A percentile compares a stretch with the other conserved stretches of the same genome.
phyloP scores from a whole-genome alignment of 2,113 vertebrate genomes.

The Peucedramus taeniatus region DNA sequence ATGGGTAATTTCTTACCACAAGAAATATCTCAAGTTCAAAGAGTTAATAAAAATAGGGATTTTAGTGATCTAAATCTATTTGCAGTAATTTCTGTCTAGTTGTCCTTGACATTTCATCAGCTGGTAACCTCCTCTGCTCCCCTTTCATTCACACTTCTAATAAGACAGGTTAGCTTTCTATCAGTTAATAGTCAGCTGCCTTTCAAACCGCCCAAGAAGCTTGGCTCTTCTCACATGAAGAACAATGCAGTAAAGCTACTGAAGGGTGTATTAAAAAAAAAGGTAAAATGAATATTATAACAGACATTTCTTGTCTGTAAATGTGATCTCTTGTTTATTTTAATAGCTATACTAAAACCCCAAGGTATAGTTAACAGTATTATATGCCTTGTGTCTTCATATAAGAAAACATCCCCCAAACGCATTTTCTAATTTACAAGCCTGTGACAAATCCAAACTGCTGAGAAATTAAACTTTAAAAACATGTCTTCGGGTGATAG shows the following conservation, averaged over 20 bases:
- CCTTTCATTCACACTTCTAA: slow-evolving; percentile 44
- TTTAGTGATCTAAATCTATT: slow-evolving; percentile 49
- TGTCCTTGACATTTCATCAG: slow-evolving; percentile 52
- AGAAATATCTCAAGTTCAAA: slow-evolving; percentile 45
- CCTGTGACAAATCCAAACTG: slow-evolving; percentile 72
- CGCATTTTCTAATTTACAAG: slow-evolving; percentile 75
- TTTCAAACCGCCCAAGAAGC: neutral
- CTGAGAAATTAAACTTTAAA: slow-evolving; percentile 76
- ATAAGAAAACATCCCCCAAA: slow-evolving; percentile 69
- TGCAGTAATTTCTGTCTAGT: slow-evolving; percentile 55
- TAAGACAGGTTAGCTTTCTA: slow-evolving; percentile 52
- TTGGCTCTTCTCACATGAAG: slow-evolving; percentile 25
- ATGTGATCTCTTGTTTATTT: slow-evolving; percentile 70
- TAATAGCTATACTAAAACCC: slow-evolving; percentile 67
- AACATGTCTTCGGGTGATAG: slow-evolving; percentile 71
- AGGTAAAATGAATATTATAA: slow-evolving; percentile 52
- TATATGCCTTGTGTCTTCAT: slow-evolving; percentile 60
- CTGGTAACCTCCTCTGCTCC: slow-evolving; percentile 29
- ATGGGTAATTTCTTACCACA: slow-evolving; percentile 15
- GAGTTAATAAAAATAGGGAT: slow-evolving; percentile 56
- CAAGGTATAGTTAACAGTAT: slow-evolving; percentile 67
- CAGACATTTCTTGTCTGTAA: slow-evolving; percentile 63
- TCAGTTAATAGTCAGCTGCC: slow-evolving; percentile 25
- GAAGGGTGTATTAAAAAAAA: neutral
- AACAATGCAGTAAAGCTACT: slow-evolving; percentile 4